Percentiles rank a stretch among this genome's conserved stretches.
These are phyloP conservation scores for Tor tambroides DNA, from an alignment of 2,113 vertebrate species.

Conservation along the genomic window DNA sequence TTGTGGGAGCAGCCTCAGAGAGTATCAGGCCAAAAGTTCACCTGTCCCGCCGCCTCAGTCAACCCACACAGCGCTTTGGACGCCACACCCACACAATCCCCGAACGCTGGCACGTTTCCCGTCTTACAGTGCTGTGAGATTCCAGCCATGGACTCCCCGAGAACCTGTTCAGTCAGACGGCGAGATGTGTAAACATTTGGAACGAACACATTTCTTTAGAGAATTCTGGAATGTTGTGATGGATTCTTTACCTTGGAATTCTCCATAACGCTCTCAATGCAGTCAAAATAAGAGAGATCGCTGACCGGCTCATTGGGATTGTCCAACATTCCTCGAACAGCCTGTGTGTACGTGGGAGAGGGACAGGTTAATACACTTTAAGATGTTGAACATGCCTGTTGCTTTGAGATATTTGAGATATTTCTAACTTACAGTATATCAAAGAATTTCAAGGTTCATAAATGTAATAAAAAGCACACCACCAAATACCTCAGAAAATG, in stretches of 20 bases:
- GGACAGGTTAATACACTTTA: background rate
- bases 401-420: background rate
- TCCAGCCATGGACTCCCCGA: slow-evolving; percentile 97
- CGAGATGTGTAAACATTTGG: background rate
- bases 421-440: background rate
- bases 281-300: slow-evolving; percentile 98
- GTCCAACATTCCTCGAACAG: slow-evolving; percentile 93
- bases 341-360: slow-evolving; percentile 73
- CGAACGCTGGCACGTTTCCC: slow-evolving; percentile 90
- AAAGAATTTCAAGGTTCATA: background rate
- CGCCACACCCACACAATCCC: slow-evolving; percentile 91
- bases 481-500: background rate
- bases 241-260: slow-evolving; percentile 90
- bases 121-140: slow-evolving; percentile 99
- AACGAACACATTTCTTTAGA: background rate
- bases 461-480: background rate
- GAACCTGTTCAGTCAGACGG: slow-evolving; percentile 77
- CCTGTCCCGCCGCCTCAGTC: slow-evolving; percentile 97
- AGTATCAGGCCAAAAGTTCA: slow-evolving; percentile 66
- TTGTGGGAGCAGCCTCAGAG: background rate
- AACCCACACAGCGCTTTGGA: slow-evolving; percentile 97
- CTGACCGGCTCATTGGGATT: slow-evolving; percentile 95
- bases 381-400: background rate
- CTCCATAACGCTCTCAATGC: slow-evolving; percentile 98
- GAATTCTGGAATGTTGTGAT: slow-evolving; percentile 20